A percentile compares a stretch with the other conserved stretches of the same genome.
These are phyloP conservation scores for Himalopsyche anomala DNA, from an alignment of 2,888 invertebrate genomes.

Conservation along the genomic window DNA sequence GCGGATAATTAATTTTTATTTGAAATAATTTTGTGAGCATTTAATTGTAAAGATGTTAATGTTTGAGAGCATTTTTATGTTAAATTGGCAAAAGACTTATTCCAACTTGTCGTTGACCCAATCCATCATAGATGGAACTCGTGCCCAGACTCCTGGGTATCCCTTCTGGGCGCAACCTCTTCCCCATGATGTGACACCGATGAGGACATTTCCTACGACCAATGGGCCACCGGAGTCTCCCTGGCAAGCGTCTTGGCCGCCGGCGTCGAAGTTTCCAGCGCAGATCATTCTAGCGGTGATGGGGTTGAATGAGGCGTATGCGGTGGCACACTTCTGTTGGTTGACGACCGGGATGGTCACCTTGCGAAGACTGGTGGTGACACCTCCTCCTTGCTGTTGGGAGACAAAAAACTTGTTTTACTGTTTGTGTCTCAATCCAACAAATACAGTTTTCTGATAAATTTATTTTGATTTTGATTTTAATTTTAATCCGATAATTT, in stretches of 20 bases:
- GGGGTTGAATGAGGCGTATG: conserved; percentile 71
- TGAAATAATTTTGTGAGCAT: too few relatives aligned
- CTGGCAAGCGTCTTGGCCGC: conserved; percentile 74
- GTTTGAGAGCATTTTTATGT: too few relatives aligned
- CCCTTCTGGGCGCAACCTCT: conserved; percentile 72
- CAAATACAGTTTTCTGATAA: too few relatives aligned
- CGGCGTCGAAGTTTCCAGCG: conserved; percentile 70
- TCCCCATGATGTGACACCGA: conserved; percentile 70
- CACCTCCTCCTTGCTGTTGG: conserved; percentile 70
- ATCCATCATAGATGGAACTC: conserved; percentile 71
- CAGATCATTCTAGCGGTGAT: conserved; percentile 74
- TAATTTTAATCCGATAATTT: too few relatives aligned
- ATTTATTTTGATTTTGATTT: too few relatives aligned
- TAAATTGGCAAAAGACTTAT: conserved; percentile 57
- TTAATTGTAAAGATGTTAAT: too few relatives aligned
- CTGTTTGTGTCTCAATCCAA: too few relatives aligned
- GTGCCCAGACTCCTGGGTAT: conserved; percentile 79
- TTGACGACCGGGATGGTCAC: conserved; percentile 72
- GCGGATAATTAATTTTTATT: too few relatives aligned
- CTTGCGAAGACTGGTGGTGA: conserved; percentile 70
- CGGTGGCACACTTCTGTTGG: conserved; percentile 70
- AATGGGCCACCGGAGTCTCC: conserved; percentile 80
- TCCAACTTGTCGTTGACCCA: conserved; percentile 69
- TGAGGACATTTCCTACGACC: conserved; percentile 71
- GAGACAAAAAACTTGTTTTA: too few relatives aligned